phyloP scores from a whole-genome alignment of 2,113 vertebrate species.

The Nibea albiflora region DNA sequence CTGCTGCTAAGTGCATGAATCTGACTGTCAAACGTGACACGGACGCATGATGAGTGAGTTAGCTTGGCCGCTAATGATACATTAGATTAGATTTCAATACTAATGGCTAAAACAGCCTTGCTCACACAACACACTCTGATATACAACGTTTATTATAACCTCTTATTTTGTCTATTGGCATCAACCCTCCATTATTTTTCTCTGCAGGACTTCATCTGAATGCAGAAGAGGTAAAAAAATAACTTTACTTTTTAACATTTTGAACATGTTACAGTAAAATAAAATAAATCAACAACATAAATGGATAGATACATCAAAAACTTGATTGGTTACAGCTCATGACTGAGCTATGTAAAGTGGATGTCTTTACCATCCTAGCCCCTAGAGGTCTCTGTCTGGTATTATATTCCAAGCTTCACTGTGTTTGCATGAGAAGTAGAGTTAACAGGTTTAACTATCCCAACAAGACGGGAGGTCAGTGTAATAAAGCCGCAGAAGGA shows the following conservation, averaged over 20 bases:
- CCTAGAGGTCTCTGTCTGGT: slow-evolving; percentile 68
- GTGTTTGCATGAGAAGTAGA: slow-evolving; percentile 33
- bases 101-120: slow-evolving; percentile 19
- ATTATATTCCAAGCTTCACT: slow-evolving; percentile 19
- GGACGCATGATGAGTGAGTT: slow-evolving; percentile 37
- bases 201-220: slow-evolving; percentile 20
- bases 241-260: background rate
- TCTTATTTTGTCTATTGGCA: background rate
- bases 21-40: slow-evolving; percentile 66
- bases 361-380: slow-evolving; percentile 54
- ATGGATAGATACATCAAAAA: background rate
- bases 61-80: slow-evolving; percentile 17
- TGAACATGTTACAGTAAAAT: slow-evolving; percentile 35
- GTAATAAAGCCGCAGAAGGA: slow-evolving; percentile 47
- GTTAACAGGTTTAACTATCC: slow-evolving; percentile 66
- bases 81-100: slow-evolving; percentile 24
- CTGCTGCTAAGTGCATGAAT: slow-evolving; percentile 45
- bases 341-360: background rate
- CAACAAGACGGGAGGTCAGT: slow-evolving; percentile 26
- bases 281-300: slow-evolving; percentile 13
- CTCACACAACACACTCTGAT: slow-evolving; percentile 7
- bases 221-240: slow-evolving; percentile 51
- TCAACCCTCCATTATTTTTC: background rate
- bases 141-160: background rate
- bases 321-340: background rate